phyloP scores from a whole-genome alignment of 2,797 vertebrate species.

The Notolepis coatsorum region DNA sequence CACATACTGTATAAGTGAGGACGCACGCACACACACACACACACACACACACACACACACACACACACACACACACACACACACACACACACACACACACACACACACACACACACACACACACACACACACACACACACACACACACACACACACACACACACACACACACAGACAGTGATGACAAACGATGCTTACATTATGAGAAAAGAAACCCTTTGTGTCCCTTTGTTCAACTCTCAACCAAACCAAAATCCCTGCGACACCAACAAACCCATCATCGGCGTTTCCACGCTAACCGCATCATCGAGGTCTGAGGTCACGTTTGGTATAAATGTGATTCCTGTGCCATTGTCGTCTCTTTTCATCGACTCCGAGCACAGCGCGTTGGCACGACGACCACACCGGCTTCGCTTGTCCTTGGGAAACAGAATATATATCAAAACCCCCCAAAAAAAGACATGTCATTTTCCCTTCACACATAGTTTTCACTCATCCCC shows the following conservation, averaged over 20 bases:
- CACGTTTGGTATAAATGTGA: conserved; percentile 66
- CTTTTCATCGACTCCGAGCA: conserved; percentile 63
- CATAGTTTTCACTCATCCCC: conserved; percentile 58
- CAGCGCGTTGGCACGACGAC: conserved; percentile 23
- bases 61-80: background rate
- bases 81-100: background rate
- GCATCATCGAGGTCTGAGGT: conserved; percentile 61
- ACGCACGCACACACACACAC: background rate
- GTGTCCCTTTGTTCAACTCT: conserved; percentile 66
- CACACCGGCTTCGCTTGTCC: conserved; percentile 63
- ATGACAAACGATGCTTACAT: conserved; percentile 32
- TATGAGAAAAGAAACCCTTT: conserved; percentile 39
- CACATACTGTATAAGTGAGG: too few species aligned
- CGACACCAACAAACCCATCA: conserved; percentile 76
- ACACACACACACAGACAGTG: conserved; percentile 18
- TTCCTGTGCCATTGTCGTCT: conserved; percentile 59
- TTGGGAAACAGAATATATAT: conserved; percentile 64
- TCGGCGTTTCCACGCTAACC: conserved; percentile 71
- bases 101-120: background rate
- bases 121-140: background rate
- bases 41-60: conserved; percentile 12
- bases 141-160: background rate
- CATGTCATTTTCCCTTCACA: conserved; percentile 61
- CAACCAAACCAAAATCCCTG: conserved; percentile 57
- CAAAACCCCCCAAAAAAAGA: conserved; percentile 50